Evolutionary conservation across 64 coral and sea anemone genomes (phyloP).

Genomic region (Pocillopora damicornis): DNA sequence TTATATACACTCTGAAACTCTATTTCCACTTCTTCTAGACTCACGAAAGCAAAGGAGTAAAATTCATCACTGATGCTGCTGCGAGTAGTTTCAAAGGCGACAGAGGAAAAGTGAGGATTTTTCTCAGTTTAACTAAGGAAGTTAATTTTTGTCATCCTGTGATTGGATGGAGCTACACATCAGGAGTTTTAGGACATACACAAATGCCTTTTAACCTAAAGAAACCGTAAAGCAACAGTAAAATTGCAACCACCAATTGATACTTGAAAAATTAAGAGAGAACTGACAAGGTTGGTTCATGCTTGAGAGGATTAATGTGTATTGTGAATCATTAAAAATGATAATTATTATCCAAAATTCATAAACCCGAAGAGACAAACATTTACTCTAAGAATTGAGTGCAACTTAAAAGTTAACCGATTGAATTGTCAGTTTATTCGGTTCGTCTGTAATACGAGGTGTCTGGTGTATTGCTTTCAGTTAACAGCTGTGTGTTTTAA

Average conservation of each 20-base stretch:
- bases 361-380: too few relatives aligned
- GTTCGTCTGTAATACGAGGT: background rate
- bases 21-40: constrained; percentile 35
- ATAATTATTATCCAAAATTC: too few relatives aligned
- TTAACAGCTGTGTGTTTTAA: constrained; percentile 67
- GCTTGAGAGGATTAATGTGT: background rate
- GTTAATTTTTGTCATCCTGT: background rate
- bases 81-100: constrained; percentile 91
- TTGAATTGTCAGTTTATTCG: background rate
- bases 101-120: constrained; percentile 64
- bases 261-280: too few relatives aligned
- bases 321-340: background rate
- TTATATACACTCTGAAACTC: background rate
- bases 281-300: too few relatives aligned
- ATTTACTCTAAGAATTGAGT: background rate
- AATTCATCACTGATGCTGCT: constrained; percentile 78
- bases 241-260: too few relatives aligned
- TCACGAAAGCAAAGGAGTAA: constrained; percentile 89
- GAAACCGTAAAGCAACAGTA: too few relatives aligned
- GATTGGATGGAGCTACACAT: background rate
- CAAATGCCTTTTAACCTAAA: too few relatives aligned
- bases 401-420: background rate
- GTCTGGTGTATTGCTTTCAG: constrained; percentile 16
- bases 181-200: too few relatives aligned
- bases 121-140: background rate